These are phyloP conservation scores for Drosophila obscura DNA, from an alignment of 1,140 invertebrate genomes.

Conservation along the genomic window DNA sequence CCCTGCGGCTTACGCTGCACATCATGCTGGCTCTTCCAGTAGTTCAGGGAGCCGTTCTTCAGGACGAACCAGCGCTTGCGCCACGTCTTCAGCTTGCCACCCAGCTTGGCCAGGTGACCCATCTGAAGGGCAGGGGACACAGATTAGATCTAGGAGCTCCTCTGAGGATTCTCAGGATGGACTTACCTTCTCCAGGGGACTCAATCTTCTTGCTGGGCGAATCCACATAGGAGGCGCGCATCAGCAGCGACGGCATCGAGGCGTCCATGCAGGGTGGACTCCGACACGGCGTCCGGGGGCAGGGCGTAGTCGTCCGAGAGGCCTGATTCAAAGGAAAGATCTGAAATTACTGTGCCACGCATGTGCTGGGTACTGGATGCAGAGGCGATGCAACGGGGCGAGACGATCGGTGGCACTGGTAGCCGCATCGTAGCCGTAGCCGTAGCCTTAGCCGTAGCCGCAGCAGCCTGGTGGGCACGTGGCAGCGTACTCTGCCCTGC, in stretches of 20 bases:
- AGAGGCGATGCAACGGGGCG: slow-evolving; percentile 54
- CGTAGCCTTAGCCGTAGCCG: slow-evolving; percentile 44
- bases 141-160: too few relatives aligned
- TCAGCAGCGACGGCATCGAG: slow-evolving; percentile 88
- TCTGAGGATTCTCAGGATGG: rapidly evolving
- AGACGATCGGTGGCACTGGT: too few relatives aligned
- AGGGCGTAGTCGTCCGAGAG: slow-evolving; percentile 98
- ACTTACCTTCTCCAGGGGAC: slow-evolving; percentile 91
- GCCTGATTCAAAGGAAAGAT: slow-evolving; percentile 95
- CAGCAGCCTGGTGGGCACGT: slow-evolving; percentile 39
- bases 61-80: slow-evolving; percentile 96
- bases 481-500: slow-evolving; percentile 62
- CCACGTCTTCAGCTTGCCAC: slow-evolving; percentile 98
- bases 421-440: slow-evolving; percentile 7
- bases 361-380: slow-evolving; percentile 54
- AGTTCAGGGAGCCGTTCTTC: slow-evolving; percentile 94
- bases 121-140: slow-evolving; percentile 80
- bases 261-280: slow-evolving; percentile 90
- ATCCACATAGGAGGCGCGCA: slow-evolving; percentile 87
- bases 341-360: slow-evolving; percentile 86
- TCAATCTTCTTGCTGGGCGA: slow-evolving; percentile 89
- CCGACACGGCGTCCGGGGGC: slow-evolving; percentile 94
- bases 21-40: slow-evolving; percentile 97
- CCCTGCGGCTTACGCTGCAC: slow-evolving; percentile 94
- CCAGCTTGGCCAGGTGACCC: slow-evolving; percentile 96